Evolutionary conservation across 2,888 invertebrate genomes (phyloP).

Genomic region (Polydrusus tereticollis): DNA sequence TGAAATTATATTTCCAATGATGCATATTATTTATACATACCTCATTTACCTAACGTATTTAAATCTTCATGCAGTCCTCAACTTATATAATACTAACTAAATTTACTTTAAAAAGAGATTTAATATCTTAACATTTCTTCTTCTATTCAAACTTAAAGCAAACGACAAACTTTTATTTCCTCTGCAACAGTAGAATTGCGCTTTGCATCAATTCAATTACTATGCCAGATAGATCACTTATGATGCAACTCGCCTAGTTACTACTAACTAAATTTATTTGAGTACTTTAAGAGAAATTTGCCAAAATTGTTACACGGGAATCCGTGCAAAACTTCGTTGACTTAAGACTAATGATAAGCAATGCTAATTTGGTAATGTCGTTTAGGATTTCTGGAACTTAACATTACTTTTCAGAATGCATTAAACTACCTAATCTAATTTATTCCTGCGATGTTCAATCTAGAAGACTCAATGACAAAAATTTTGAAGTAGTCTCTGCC

Average conservation of each 20-base stretch:
- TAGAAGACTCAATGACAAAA: background rate
- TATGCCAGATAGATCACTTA: conserved; percentile 3
- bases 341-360: background rate
- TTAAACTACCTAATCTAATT: background rate
- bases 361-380: background rate
- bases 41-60: too few relatives aligned
- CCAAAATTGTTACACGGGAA: background rate
- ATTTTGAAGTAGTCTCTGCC: too few relatives aligned
- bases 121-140: too few relatives aligned
- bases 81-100: too few relatives aligned
- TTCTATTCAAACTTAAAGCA: too few relatives aligned
- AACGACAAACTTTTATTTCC: too few relatives aligned
- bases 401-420: background rate
- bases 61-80: too few relatives aligned
- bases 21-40: too few relatives aligned
- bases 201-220: conserved; percentile 5
- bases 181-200: too few relatives aligned
- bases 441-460: too few relatives aligned
- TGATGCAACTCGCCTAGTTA: background rate
- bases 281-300: background rate
- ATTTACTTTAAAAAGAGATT: too few relatives aligned
- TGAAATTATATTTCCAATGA: too few relatives aligned
- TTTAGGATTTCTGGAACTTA: background rate
- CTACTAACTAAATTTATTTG: conserved; percentile 1
- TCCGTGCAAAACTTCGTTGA: background rate